Evolutionary conservation across 23 tunicate species (phyloP), one percentile per base, ranked within the genome.

Genomic region (Halocynthia roretzi): DNA sequence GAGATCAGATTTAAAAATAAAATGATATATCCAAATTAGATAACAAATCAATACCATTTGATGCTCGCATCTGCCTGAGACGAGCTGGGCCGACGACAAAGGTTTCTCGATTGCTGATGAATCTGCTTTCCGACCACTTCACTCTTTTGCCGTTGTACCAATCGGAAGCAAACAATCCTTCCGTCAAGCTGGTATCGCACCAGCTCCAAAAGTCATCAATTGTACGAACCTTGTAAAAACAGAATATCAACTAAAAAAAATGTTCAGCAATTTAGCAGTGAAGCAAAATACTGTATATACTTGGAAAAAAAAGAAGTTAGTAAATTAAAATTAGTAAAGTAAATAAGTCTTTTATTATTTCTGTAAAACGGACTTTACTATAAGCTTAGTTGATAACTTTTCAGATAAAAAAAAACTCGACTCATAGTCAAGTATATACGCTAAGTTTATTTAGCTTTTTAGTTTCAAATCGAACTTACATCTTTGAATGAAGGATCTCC

Each of bases 51-150:
- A 15, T 58, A 58, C 63, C 63, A 58, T n/a, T 14, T 4, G 50
- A 23, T 5, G 74, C 77, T 0, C 95, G 76, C n/a, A 88, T 56
- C 65, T 88, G 95, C 68, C 95, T 60, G 15, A 88, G 87, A 51
- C 95, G 78, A 12, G 87, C 95, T 23, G 95, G 87, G 8, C 95
- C 95, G 49, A 77, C 49, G 6, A 88, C 95, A 78, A 88, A 88
- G 8, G 95, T 80, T 56, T 78, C 95, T 20, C 95, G 71, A 71
- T 88, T 83, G 61, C 77, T 78, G 50, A 88, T 72, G 62, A 75
- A 88, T 54, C 95, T 68, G 4, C 88, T 63, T 67, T 88, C 80
- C 62, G 62, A 48, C 84, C 87, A 88, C 49, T 83, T 83, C 11
- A 88, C 76, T 66, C 87, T 51, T 72, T 79, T 73, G 48, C 87